Evolutionary conservation across 2,888 invertebrate genomes (phyloP).

Genomic region (Endomychus coccineus): DNA sequence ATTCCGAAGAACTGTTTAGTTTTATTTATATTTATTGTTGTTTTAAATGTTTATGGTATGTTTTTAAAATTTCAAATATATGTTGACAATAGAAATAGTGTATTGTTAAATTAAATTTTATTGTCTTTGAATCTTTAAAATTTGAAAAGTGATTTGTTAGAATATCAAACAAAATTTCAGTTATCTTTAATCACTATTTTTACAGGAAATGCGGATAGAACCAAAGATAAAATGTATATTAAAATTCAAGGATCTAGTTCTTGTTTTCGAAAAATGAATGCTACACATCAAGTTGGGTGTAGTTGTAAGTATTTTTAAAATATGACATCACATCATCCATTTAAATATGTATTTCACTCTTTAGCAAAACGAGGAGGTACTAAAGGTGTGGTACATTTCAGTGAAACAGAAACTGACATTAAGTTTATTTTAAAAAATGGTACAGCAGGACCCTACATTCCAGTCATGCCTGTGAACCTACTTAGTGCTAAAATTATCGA

Average conservation of each 20-base stretch:
- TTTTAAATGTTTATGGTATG: too few species aligned
- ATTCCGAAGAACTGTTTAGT: too few species aligned
- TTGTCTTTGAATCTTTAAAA: too few species aligned
- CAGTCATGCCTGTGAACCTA: conserved; percentile 58
- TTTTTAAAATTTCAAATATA: too few species aligned
- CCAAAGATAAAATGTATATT: conserved; percentile 66
- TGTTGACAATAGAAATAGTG: too few species aligned
- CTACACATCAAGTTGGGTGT: conserved; percentile 92
- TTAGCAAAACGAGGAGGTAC: conserved; percentile 69
- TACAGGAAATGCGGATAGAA: conserved; percentile 12
- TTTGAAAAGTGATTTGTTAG: too few species aligned
- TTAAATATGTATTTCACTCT: conserved; percentile 27
- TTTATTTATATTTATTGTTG: too few species aligned
- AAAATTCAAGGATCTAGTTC: conserved; percentile 62
- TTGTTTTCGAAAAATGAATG: conserved; percentile 88
- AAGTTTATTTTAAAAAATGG: conserved; percentile 65
- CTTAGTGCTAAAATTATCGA: conserved; percentile 51
- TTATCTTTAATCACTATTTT: too few species aligned
- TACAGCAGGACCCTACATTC: conserved; percentile 74
- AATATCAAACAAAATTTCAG: too few species aligned
- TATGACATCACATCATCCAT: conserved; percentile 1
- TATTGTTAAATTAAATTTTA: too few species aligned
- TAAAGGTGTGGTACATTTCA: conserved; percentile 75
- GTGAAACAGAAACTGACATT: conserved; percentile 58
- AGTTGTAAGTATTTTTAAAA: conserved; percentile 61